phyloP scores from a whole-genome alignment of 1,140 invertebrate species.

The Drosophila seguyi region DNA sequence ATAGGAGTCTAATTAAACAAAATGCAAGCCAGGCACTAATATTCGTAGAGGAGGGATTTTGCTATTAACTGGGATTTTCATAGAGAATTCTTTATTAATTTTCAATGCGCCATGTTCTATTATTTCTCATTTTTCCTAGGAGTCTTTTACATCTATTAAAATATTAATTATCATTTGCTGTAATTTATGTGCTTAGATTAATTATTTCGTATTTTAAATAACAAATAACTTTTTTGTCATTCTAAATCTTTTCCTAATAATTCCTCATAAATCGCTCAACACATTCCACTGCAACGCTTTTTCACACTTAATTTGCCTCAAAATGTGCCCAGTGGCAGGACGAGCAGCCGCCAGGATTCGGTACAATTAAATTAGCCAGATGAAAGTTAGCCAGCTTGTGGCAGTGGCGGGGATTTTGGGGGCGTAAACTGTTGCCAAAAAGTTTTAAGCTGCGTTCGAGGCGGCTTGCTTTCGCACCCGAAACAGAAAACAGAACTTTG shows the following conservation, averaged over 20 bases:
- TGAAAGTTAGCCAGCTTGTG: slow-evolving; percentile 31
- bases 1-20: slow-evolving; percentile 68
- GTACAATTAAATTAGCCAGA: slow-evolving; percentile 69
- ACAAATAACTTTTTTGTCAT: not conserved
- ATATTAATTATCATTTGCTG: too few species aligned
- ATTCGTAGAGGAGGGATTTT: not conserved
- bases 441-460: slow-evolving; percentile 78
- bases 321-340: slow-evolving; percentile 62
- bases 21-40: slow-evolving; percentile 18
- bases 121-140: not conserved
- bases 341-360: slow-evolving; percentile 36
- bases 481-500: slow-evolving; percentile 34
- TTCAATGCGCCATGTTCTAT: not conserved
- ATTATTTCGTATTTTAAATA: not conserved
- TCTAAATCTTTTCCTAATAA: not conserved
- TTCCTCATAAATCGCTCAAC: slow-evolving; percentile 21
- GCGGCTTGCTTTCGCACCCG: slow-evolving; percentile 62
- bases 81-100: not conserved
- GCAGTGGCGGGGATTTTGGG: slow-evolving; percentile 11
- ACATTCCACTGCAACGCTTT: slow-evolving; percentile 67
- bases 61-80: slow-evolving; percentile 5
- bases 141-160: not conserved
- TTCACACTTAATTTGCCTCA: slow-evolving; percentile 65
- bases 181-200: too few species aligned
- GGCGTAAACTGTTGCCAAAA: slow-evolving; percentile 74